phyloP scores from a whole-genome alignment of 2,888 invertebrate genomes.

The Carabus problematicus region DNA sequence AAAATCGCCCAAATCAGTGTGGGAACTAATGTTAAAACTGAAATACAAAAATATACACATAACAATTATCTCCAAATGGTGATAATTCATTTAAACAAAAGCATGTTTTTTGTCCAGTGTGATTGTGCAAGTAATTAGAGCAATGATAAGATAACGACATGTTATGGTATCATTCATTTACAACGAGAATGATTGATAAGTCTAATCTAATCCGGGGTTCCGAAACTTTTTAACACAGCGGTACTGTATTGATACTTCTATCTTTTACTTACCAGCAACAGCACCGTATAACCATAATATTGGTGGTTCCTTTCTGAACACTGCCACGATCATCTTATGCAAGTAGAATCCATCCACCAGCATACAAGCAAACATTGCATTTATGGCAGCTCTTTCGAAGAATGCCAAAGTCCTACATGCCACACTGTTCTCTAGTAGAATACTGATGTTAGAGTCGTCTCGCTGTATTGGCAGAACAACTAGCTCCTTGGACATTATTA shows the following conservation, averaged over 20 bases:
- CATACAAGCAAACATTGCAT: conserved; percentile 74
- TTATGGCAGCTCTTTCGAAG: conserved; percentile 64
- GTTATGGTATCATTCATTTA: too few species aligned
- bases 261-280: conserved; percentile 58
- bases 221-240: too few species aligned
- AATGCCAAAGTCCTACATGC: conserved; percentile 65
- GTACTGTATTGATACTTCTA: background rate
- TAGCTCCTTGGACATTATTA: conserved; percentile 64
- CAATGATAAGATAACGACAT: too few species aligned
- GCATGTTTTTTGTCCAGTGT: too few species aligned
- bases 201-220: background rate
- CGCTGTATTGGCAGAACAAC: conserved; percentile 59
- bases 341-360: conserved; percentile 70
- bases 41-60: conserved; percentile 42
- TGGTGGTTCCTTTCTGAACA: conserved; percentile 66
- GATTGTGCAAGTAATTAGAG: too few species aligned
- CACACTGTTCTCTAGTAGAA: conserved; percentile 62
- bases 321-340: conserved; percentile 71
- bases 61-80: background rate
- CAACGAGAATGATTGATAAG: conserved; percentile 1
- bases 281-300: conserved; percentile 60
- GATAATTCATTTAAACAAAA: too few species aligned
- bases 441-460: conserved; percentile 58
- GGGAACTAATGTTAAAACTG: conserved; percentile 62
- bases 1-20: conserved; percentile 64